These are phyloP conservation scores for Apteryx mantelli DNA, from an alignment of 2,113 vertebrate species.

Conservation along the genomic window DNA sequence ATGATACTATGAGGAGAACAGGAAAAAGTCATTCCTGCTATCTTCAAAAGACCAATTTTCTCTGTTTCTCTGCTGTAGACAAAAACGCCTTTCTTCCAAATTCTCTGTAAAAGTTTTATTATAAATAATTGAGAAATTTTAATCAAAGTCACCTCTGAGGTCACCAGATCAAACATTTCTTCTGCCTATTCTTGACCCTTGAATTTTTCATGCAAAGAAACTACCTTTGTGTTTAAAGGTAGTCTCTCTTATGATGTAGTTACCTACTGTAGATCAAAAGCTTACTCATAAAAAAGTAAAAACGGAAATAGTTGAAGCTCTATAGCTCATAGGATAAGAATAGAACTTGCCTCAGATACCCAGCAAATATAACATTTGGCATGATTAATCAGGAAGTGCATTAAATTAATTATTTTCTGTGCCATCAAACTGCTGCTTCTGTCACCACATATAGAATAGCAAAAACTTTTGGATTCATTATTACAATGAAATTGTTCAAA, in stretches of 20 bases:
- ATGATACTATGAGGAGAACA: background rate
- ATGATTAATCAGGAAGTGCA: background rate
- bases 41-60: background rate
- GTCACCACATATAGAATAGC: background rate
- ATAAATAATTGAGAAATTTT: background rate
- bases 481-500: background rate
- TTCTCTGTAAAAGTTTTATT: background rate
- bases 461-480: background rate
- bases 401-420: background rate
- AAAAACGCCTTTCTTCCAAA: background rate
- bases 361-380: background rate
- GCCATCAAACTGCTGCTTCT: background rate
- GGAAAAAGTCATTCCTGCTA: rapidly evolving
- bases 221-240: background rate
- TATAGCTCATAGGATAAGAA: background rate
- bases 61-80: background rate
- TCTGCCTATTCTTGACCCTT: background rate
- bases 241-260: background rate
- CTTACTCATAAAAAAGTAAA: background rate
- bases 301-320: background rate
- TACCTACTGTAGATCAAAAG: slow-evolving; percentile 7
- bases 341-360: background rate
- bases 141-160: background rate
- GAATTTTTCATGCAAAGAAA: background rate
- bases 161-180: background rate